Evolutionary conservation across 92 coral and sea anemone genomes (phyloP).

Genomic region (Epizoanthus fatuus): DNA sequence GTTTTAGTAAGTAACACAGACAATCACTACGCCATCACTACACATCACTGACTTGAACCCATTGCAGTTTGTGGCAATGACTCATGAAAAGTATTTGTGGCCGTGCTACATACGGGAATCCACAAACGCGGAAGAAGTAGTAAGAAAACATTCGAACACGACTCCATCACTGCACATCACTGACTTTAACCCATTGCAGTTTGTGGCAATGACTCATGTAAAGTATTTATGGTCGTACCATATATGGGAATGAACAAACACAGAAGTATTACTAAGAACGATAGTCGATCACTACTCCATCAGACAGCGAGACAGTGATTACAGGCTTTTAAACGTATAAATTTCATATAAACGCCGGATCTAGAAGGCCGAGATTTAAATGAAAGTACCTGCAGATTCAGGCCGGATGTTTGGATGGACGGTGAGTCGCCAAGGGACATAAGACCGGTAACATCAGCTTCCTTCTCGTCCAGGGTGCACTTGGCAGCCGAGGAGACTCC

Average conservation of each 20-base stretch:
- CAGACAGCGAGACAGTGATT: background rate
- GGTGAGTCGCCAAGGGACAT: conserved; percentile 86
- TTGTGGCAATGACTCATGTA: conserved; percentile 80
- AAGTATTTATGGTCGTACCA: no score
- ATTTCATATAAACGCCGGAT: no score
- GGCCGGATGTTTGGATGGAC: conserved; percentile 87
- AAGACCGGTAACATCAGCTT: conserved; percentile 81
- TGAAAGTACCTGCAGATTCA: conserved; percentile 44
- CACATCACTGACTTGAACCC: no score
- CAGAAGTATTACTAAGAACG: background rate
- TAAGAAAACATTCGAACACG: conserved; percentile 51
- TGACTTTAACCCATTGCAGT: conserved; percentile 79
- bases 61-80: no score
- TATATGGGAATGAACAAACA: background rate
- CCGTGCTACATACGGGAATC: no score
- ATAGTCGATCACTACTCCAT: conserved; percentile 83
- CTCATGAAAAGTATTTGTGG: no score
- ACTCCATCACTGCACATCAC: conserved; percentile 96
- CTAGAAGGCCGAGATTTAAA: no score
- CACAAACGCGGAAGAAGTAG: no score
- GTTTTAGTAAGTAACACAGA: no score
- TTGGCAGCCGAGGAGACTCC: conserved; percentile 79
- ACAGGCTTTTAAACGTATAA: no score
- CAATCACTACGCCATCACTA: no score
- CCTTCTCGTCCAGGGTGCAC: conserved; percentile 83